A percentile compares a stretch with the other conserved stretches of the same genome.
phyloP scores from a whole-genome alignment of 2,888 invertebrate genomes.

The Oscheius sp. region DNA sequence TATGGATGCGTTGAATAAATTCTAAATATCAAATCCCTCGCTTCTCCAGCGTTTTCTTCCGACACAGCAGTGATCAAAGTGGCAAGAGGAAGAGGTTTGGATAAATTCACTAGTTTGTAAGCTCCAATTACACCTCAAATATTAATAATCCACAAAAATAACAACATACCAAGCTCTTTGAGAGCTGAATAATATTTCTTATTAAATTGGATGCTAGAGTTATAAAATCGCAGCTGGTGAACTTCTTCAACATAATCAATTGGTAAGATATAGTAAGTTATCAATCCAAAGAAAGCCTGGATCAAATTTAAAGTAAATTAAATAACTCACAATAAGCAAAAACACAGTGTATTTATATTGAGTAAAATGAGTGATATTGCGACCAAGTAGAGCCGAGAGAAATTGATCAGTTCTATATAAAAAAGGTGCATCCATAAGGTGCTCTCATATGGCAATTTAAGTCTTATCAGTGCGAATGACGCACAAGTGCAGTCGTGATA shows the following conservation, averaged over 20 bases:
- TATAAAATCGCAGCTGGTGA: background rate
- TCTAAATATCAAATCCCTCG: background rate
- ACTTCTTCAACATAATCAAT: background rate
- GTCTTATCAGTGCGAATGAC: no score
- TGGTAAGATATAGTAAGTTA: background rate
- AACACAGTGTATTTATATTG: no score
- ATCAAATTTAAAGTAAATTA: no score
- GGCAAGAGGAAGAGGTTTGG: background rate
- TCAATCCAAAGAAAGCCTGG: no score
- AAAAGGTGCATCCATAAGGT: no score
- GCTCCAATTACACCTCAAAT: background rate
- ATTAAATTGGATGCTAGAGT: background rate
- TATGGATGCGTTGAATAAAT: background rate
- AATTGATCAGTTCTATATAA: no score
- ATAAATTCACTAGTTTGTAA: background rate
- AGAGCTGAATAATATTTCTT: background rate
- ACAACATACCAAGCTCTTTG: background rate
- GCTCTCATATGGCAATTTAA: no score
- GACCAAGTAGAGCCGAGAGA: no score
- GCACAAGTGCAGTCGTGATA: no score
- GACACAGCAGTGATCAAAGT: constrained; percentile 1
- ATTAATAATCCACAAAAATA: background rate
- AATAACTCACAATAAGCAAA: no score
- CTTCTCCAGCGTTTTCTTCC: constrained; percentile 3
- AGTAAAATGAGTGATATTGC: no score